These are phyloP conservation scores for Centropus bengalensis DNA, from an alignment of 2,113 vertebrate genomes.

Conservation along the genomic window DNA sequence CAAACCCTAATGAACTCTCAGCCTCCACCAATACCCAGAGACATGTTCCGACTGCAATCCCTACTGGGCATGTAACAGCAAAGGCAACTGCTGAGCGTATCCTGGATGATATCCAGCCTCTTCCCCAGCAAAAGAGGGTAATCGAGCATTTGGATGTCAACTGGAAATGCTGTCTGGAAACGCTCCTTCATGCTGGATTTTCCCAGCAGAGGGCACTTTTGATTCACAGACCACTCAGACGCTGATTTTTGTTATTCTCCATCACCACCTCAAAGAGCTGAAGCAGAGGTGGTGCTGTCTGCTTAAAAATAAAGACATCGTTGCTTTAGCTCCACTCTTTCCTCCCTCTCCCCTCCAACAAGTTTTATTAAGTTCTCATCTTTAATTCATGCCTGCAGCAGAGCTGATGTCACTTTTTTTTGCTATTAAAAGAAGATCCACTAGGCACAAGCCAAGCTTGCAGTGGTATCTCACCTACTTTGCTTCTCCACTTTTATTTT, in stretches of 20 bases:
- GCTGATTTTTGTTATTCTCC: neutral
- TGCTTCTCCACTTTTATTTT: slow-evolving; percentile 43
- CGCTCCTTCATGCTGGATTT: neutral
- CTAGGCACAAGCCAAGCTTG: slow-evolving; percentile 29
- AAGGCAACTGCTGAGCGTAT: slow-evolving; percentile 21
- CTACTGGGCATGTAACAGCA: slow-evolving; percentile 15
- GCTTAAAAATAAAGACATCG: slow-evolving; percentile 72
- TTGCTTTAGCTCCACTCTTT: slow-evolving; percentile 13
- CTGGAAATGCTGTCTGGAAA: neutral
- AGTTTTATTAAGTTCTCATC: slow-evolving; percentile 78
- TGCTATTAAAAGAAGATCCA: slow-evolving; percentile 46
- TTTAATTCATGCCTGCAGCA: slow-evolving; percentile 75
- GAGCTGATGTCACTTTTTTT: slow-evolving; percentile 67
- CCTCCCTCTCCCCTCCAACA: slow-evolving; percentile 42
- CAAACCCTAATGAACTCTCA: neutral
- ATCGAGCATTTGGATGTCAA: neutral
- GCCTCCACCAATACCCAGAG: neutral
- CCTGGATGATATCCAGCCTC: slow-evolving; percentile 28
- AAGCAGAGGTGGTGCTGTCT: slow-evolving; percentile 77
- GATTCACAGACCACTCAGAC: slow-evolving; percentile 41
- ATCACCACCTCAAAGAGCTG: neutral
- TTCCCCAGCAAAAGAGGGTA: neutral
- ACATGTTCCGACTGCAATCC: slow-evolving; percentile 20
- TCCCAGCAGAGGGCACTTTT: slow-evolving; percentile 75
- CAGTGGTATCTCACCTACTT: slow-evolving; percentile 42